Base-by-base conservation (phyloP, 37 sponge, comb jelly and placozoan genomes). In the Axinella damicornis region DNA sequence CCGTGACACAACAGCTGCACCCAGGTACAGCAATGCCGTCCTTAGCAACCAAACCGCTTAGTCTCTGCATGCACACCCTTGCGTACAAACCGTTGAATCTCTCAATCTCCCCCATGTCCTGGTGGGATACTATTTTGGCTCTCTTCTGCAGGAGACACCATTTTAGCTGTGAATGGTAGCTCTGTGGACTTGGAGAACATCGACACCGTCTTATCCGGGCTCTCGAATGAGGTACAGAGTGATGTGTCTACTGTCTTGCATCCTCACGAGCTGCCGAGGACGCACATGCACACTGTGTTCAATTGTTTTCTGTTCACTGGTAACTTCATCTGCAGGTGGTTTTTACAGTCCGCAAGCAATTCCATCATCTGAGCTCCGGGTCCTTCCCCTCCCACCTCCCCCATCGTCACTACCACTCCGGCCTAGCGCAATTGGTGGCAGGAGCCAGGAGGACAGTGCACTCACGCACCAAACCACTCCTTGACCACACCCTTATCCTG, bases 111-210 rank as follows among this genome's bases (percentile, higher is more conserved):
- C n/a, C n/a, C n/a, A n/a, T n/a, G n/a, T n/a, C n/a, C n/a, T n/a
- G n/a, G n/a, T n/a, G n/a, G n/a, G n/a, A n/a, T n/a, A n/a, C n/a
- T n/a, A n/a, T n/a, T 73, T 22, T 74, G n/a, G 27, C 33, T 52
- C 21, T 13, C 9, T n/a, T n/a, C n/a, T 73, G 53, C 71, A 89
- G 89, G 89, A 62, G 89, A 89, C 59, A 71, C 83, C 39, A 83
- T 89, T 25, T 39, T 71, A 5, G 9, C 56, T 24, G 71, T 89
- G 32, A 83, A 89, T 58, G 71, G 77, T 5, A 60, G 66, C 25
- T 34, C 20, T 0, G 84, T 89, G 25, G 40, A 77, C 28, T 36
- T 89, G 63, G 62, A 62, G 18, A 82, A 56, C 40, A 56, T 82
- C 35, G 83, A 89, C 64, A 46, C 73, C 13, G 70, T 79, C 0